Evolutionary conservation across 2,113 vertebrate species (phyloP), one percentile per base, ranked within the genome.

Genomic region (Eurystomus gularis): DNA sequence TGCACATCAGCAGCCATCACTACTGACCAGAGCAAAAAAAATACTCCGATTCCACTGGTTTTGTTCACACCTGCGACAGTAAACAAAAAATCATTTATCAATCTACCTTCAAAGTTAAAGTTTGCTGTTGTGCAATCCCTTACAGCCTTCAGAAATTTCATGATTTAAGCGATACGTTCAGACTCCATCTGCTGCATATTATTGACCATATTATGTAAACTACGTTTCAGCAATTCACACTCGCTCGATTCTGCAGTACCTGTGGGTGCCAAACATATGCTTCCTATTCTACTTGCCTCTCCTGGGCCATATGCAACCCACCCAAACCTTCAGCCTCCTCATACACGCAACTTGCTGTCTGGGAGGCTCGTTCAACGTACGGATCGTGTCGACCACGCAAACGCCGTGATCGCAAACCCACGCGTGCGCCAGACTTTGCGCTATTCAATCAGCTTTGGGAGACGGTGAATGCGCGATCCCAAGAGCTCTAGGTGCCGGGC

Each of bases 221-320:
- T 93, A 69, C 20, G 8, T 31, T 88, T 95, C 73, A 92, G 90
- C 87, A 96, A 94, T 85, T 96, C 93, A 88, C 61, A 91, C 54
- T 95, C 93, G 26, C 91, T 97, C 78, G 86, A 40, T 96, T 95
- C 86, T 68, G 71, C 69, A 24, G 93, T 96, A 95, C 66, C 81
- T 96, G 80, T 95, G 90, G 94, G 95, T 96, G 93, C 93, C 90
- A 95, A 95, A 80, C 95, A 97, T 96, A 97, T 94, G 95, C 54
- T 97, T 94, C 75, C 89, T 64, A 94, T 96, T 95, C 94, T 84
- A 58, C 66, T 94, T 54, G 72, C 70, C 91, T 91, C 94, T 96
- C 95, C 91, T 81, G 78, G 91, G 91, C 94, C 88, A 93, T 72
- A 85, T 66, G 83, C 70, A 93, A 90, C 44, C 86, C 88, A 68